Conservation (phyloP, 2,113 vertebrate species). For the Sphaerodactylus townsendi region DNA sequence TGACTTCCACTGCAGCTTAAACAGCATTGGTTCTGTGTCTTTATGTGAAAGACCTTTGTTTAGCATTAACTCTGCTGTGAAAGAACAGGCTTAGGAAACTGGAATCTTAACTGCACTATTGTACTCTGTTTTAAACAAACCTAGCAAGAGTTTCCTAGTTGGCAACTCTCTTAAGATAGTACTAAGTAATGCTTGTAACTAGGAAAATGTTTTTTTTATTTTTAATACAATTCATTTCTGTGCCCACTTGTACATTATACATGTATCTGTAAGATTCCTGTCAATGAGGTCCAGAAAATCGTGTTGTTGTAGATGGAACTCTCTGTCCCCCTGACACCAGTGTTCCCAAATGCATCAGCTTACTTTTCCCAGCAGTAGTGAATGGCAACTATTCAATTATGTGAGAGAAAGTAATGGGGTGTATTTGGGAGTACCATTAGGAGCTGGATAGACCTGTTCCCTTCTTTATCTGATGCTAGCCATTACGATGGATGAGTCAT, state of each 20-base stretch:
- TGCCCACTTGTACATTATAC: no score
- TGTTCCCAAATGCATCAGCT: not conserved
- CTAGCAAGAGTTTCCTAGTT: not conserved
- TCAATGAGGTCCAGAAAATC: no score
- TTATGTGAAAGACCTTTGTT: not conserved
- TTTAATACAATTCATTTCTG: no score
- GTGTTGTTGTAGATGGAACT: no score
- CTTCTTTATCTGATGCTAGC: not conserved
- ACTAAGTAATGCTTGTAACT: not conserved
- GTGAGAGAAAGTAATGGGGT: not conserved
- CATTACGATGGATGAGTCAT: not conserved
- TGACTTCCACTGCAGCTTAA: not conserved
- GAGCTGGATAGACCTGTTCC: not conserved
- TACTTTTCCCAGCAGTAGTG: not conserved
- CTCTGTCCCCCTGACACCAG: not conserved
- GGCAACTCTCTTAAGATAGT: not conserved
- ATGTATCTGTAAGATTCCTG: no score
- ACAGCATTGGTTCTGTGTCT: no score
- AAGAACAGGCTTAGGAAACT: not conserved
- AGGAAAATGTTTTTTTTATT: no score
- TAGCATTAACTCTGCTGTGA: not conserved
- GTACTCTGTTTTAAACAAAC: not conserved
- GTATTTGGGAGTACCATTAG: not conserved
- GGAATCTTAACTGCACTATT: not conserved
- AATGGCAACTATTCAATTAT: not conserved